These are phyloP conservation scores for Empidonax traillii DNA, from an alignment of 2,113 vertebrate genomes.

Conservation along the genomic window DNA sequence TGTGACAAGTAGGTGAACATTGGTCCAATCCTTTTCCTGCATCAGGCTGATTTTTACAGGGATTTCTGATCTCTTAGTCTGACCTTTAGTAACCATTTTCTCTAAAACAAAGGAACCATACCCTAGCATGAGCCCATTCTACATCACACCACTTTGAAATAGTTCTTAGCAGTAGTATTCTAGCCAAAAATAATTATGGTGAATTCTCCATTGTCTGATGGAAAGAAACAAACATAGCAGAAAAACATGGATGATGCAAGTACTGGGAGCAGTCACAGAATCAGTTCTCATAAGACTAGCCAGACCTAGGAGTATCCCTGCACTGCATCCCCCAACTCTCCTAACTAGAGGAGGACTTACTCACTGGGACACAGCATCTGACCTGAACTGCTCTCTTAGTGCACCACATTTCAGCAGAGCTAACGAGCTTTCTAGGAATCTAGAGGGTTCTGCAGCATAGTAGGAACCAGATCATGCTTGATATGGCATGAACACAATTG, in stretches of 20 bases:
- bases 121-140: not conserved
- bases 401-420: not conserved
- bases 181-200: conserved; percentile 22
- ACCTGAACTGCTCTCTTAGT: not conserved
- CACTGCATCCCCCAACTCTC: not conserved
- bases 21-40: not conserved
- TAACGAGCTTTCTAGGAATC: conserved; percentile 38
- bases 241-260: conserved; percentile 16
- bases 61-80: not conserved
- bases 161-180: not conserved
- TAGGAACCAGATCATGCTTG: not conserved
- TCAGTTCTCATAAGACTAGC: not conserved
- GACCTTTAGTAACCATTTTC: not conserved
- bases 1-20: not conserved
- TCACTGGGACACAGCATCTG: not conserved
- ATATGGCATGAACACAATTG: not conserved
- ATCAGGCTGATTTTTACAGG: not conserved
- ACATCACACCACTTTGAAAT: not conserved
- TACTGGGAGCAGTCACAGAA: not conserved
- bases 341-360: not conserved
- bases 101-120: not conserved
- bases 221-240: not conserved
- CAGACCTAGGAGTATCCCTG: not conserved
- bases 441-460: not conserved
- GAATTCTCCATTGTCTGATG: not conserved